A percentile compares a stretch with the other conserved stretches of the same genome.
Evolutionary conservation across 1,140 invertebrate species (phyloP).

Genomic region (Diploscapter pachys): DNA sequence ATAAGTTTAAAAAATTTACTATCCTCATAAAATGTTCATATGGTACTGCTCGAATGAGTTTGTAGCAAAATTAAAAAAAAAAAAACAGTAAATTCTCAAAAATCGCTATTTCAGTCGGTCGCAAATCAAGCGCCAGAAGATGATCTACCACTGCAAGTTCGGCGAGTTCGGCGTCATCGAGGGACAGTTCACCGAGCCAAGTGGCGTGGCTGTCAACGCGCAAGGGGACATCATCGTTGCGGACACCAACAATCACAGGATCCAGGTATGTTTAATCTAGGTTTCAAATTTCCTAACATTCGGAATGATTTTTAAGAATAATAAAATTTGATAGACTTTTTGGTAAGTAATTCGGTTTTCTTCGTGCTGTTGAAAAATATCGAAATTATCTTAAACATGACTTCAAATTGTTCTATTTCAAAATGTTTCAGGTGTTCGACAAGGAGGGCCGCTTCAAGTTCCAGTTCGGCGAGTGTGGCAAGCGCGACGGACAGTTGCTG

Average conservation of each 20-base stretch:
- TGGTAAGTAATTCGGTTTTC: too few relatives aligned
- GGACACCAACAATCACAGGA: conserved; percentile 98
- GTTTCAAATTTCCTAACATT: too few relatives aligned
- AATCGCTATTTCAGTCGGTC: conserved; percentile 67
- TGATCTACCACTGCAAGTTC: conserved; percentile 99
- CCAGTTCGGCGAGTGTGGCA: conserved; percentile 95
- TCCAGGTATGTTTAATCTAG: conserved; percentile 62
- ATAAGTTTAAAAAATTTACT: too few relatives aligned
- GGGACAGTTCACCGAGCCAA: conserved; percentile 98
- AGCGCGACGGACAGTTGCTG: conserved; percentile 87
- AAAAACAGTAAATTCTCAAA: too few relatives aligned
- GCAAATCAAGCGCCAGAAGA: conserved; percentile 81
- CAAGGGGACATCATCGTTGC: conserved; percentile 99
- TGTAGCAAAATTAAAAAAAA: too few relatives aligned
- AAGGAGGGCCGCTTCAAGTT: conserved; percentile 98
- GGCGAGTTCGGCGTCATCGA: conserved; percentile 98
- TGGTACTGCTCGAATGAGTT: too few relatives aligned
- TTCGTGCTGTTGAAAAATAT: too few relatives aligned
- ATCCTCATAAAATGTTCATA: too few relatives aligned
- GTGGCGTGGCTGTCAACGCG: conserved; percentile 94
- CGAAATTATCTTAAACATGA: too few relatives aligned
- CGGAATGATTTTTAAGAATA: too few relatives aligned
- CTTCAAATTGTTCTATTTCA: not conserved
- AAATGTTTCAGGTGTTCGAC: conserved; percentile 80
- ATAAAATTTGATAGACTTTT: too few relatives aligned